Evolutionary conservation across 2,888 invertebrate genomes (phyloP).

Genomic region (Caenorhabditis sp.): DNA sequence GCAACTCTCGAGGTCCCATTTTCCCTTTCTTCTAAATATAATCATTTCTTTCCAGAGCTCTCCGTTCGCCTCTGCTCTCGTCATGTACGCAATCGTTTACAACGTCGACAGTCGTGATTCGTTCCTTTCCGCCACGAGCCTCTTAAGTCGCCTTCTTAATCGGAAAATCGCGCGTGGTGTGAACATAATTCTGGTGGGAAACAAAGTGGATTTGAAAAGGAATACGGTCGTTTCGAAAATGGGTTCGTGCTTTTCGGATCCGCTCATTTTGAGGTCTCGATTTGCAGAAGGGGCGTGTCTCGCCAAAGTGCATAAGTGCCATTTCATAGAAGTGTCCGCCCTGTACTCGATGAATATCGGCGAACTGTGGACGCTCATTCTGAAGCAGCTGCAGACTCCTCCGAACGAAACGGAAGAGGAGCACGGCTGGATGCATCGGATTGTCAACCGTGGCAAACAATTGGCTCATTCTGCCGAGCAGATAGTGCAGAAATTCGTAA

Average conservation of each 20-base stretch:
- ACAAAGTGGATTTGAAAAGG: conserved; percentile 76
- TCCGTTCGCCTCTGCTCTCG: conserved; percentile 59
- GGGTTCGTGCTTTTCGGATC: conserved; percentile 38
- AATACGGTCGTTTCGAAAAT: conserved; percentile 72
- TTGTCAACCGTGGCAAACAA: conserved; percentile 69
- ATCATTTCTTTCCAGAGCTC: conserved; percentile 41
- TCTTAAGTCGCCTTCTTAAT: conserved; percentile 60
- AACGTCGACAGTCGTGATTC: conserved; percentile 74
- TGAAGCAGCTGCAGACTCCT: conserved; percentile 67
- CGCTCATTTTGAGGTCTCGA: too few relatives aligned
- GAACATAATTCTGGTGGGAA: conserved; percentile 71
- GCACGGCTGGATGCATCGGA: conserved; percentile 58
- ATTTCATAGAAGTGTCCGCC: conserved; percentile 74
- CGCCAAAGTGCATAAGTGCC: conserved; percentile 75
- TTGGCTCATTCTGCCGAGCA: conserved; percentile 76
- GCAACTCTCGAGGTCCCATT: conserved; percentile 66
- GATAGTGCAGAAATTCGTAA: conserved; percentile 61
- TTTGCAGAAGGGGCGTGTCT: conserved; percentile 75
- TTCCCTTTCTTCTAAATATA: not conserved
- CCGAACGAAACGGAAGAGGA: not conserved
- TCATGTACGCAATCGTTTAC: conserved; percentile 72
- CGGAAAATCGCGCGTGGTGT: conserved; percentile 33
- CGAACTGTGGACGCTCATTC: conserved; percentile 69
- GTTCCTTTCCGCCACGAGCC: conserved; percentile 68
- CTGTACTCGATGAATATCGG: conserved; percentile 73